These are phyloP conservation scores for Minunthozetes semirufus DNA, from an alignment of 2,888 invertebrate genomes.

Conservation along the genomic window DNA sequence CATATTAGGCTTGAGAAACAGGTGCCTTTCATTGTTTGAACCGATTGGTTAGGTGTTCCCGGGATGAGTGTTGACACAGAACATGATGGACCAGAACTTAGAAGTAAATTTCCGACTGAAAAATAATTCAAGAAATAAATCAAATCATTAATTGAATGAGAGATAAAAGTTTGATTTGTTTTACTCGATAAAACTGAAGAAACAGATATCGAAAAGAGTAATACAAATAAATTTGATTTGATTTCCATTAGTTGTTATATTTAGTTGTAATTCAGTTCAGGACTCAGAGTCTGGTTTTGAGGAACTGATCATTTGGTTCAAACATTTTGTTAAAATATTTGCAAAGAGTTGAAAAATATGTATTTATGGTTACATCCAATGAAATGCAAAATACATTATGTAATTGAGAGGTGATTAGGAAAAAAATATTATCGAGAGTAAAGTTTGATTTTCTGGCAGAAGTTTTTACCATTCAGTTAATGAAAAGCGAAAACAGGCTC, in stretches of 20 bases:
- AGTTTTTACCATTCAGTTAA: constrained; percentile 1
- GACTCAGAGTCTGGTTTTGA: too few species aligned
- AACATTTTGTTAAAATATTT: not conserved
- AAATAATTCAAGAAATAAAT: not conserved
- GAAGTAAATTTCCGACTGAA: constrained; percentile 18
- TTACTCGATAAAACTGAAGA: constrained; percentile 12
- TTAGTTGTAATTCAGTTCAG: too few species aligned
- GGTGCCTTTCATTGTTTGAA: constrained; percentile 36
- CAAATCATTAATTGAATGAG: not conserved
- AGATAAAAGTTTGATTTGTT: not conserved
- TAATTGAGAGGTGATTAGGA: not conserved
- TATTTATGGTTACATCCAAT: not conserved
- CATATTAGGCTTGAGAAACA: constrained; percentile 42
- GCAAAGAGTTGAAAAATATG: not conserved
- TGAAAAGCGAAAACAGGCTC: not conserved
- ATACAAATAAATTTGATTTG: not conserved
- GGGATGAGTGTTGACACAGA: constrained; percentile 36
- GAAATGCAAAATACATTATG: not conserved
- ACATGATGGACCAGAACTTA: constrained; percentile 35
- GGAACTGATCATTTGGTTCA: not conserved
- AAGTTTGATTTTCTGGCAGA: not conserved
- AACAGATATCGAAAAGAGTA: not conserved
- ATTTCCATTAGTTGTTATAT: not conserved
- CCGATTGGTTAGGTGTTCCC: constrained; percentile 23
- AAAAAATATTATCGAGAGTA: constrained; percentile 7